Base-by-base conservation (phyloP, 2,797 vertebrate species). In the Acanthiza pusilla region DNA sequence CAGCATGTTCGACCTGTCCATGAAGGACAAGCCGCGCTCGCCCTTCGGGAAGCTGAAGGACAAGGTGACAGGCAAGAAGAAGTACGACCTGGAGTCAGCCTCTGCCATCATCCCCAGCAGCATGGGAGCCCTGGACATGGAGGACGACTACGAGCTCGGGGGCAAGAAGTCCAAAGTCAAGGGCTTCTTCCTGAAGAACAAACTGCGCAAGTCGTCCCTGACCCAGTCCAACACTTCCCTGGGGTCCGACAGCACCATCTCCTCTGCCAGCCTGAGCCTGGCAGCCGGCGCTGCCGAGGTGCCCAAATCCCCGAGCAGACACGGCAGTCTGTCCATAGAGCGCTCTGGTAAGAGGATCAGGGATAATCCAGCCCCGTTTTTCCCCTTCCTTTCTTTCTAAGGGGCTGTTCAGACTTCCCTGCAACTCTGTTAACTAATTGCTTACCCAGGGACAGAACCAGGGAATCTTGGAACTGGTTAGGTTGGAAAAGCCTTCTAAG, bases 1-100 rank as follows among this genome's bases (percentile, higher is more conserved):
- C 97, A 99, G 99, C 98, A 99, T 99, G 99, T 99, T 99, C 1
- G 99, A 99, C 98, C 98, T 99, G 11, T 99, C 99, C 36, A 93
- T 98, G 94, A 99, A 99, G 96, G 99, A 99, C 96, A 99, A 99
- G 94, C 96, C 98, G 0, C 97, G 98, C 60, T 99, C 99, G 2
- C 98, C 99, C 77, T 99, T 99, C 26, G 98, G 98, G 66, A 99
- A 98, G 96, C 98, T 99, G 80, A 99, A 99, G 92, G 99, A 99
- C 97, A 99, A 99, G 89, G 98, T 99, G 94, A 98, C 97, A 42
- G 99, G 98, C 32, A 99, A 98, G 98, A 99, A 98, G 96, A 98
- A 98, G 26, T 97, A 97, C 4, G 98, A 98, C 7, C 96, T 98
- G 5, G 99, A 99, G 57, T 98, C 99, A 0, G 98, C 98, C 32